Base-by-base conservation (phyloP, 53 echinoderm and acorn worm genomes). In the Stichopus horrens region DNA sequence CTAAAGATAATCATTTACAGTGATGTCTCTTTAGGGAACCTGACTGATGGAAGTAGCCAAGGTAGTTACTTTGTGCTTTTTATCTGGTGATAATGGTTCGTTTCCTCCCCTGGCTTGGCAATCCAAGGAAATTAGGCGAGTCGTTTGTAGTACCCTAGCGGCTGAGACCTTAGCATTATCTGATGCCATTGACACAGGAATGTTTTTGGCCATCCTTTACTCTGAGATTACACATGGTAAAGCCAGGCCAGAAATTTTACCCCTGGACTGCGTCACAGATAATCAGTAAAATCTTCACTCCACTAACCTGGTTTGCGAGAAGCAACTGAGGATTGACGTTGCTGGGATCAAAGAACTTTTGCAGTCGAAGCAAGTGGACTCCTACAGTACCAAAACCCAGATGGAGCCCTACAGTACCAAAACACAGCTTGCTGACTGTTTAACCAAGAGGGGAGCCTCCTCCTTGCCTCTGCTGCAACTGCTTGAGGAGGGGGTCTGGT, bases 161-260 rank as follows among this genome's bases (percentile, higher is more conserved):
- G 86, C 86, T 21, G 86, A 86, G 37, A 68, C 86, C 5, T 23
- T 86, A 22, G 86, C 86, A 8, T 65, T 86, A 67, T 21, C 86
- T 52, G 68, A 86, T 65, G 86, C 86, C 5, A 67, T 86, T 37
- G 86, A 86, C 21, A 86, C 63, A 9, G 86, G 52, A 5, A 51
- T 86, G 6, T 86, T 67, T 23, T 0, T 86, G 4, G 66, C 86
- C 16, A 5, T 21, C n/a, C 58, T 81, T 1, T 18, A 55, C 55
- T 55, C 82, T 20, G 82, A 81, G n/a, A 16, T 86, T 60, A 67
- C 67, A 8, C 13, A 14, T 67, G 67, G 67, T n/a, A 67, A 13
- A 67, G 67, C 67, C 5, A 67, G 14, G 5, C 9, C 67, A 4
- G 5, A 8, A n/a, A n/a, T n/a, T n/a, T n/a, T n/a, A n/a, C n/a